Evolutionary conservation across 2,113 vertebrate genomes (phyloP), one percentile per base, ranked within the genome.

Genomic region (Vidua macroura): DNA sequence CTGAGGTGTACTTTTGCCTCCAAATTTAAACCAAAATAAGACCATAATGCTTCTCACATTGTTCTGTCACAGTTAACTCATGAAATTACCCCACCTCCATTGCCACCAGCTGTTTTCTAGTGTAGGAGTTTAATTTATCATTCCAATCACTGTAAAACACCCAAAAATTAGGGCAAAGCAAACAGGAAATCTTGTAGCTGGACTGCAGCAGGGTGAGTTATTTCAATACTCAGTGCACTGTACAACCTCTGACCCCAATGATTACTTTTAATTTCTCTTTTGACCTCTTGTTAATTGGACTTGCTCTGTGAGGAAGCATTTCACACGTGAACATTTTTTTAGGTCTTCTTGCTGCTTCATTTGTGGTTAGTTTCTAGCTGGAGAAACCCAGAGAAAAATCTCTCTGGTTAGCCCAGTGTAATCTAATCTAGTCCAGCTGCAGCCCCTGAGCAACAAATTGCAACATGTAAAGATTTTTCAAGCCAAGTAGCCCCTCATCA

Each of bases 211-310:
- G 72, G 5, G 13, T 91, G 92, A 96, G 53, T 96, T 59, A 96
- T 89, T 91, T 88, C 79, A 79, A 44, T 75, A 79, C 49, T 72
- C 49, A 15, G 13, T 19, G n/a, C 10, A 3, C 58, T 78, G 75
- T 49, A 73, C 66, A 66, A 77, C 55, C 59, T 80, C 77, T 63
- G 30, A 75, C 60, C 80, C 70, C 5, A 6, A 14, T 0, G 1
- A 88, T 77, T 69, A 67, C 37, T 91, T 94, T 94, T 69, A 52
- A 68, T 83, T 94, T 95, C 55, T 91, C 68, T 93, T 95, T 73
- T 83, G 77, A 89, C 59, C 92, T 95, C 94, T 86, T 92, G 27
- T 66, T 81, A 83, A 90, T 86, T 83, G 27, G 33, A 83, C 56
- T 64, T 78, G 35, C 23, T 77, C 25, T 39, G n/a, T 73, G 23